Conservation (phyloP, 1,140 invertebrate species). For the Helicorthomorpha holstii region DNA sequence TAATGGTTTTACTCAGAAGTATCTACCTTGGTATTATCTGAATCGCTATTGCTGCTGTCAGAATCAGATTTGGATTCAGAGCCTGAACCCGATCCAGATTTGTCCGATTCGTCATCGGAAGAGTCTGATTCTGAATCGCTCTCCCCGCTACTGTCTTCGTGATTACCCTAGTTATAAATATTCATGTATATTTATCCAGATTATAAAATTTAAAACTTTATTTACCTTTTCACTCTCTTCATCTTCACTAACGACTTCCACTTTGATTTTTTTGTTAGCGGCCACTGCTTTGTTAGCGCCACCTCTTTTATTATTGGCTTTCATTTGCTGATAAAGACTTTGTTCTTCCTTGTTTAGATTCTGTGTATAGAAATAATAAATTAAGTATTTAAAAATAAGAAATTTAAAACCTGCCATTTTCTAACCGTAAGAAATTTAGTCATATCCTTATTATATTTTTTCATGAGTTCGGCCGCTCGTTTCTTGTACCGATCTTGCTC, state of each 20-base stretch:
- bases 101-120: conserved; percentile 1
- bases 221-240: conserved; percentile 5
- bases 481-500: conserved; percentile 25
- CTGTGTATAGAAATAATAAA: neutral
- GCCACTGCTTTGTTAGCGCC: neutral
- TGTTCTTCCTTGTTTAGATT: neutral
- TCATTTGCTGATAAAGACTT: conserved; percentile 3
- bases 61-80: neutral
- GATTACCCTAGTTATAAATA: neutral
- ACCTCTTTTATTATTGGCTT: neutral
- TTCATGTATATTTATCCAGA: neutral
- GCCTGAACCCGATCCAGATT: conserved; percentile 5
- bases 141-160: neutral
- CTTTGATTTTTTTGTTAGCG: neutral
- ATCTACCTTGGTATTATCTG: neutral
- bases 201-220: no score
- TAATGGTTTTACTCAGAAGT: neutral
- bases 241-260: conserved; percentile 3
- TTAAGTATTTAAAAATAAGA: neutral
- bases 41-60: neutral
- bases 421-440: conserved; percentile 27
- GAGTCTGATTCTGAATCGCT: conserved; percentile 1
- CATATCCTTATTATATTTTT: conserved; percentile 26
- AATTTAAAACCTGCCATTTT: neutral
- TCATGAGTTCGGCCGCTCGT: conserved; percentile 18